Evolutionary conservation across 2,888 invertebrate species (phyloP).

Genomic region (Parnassius glacialis): DNA sequence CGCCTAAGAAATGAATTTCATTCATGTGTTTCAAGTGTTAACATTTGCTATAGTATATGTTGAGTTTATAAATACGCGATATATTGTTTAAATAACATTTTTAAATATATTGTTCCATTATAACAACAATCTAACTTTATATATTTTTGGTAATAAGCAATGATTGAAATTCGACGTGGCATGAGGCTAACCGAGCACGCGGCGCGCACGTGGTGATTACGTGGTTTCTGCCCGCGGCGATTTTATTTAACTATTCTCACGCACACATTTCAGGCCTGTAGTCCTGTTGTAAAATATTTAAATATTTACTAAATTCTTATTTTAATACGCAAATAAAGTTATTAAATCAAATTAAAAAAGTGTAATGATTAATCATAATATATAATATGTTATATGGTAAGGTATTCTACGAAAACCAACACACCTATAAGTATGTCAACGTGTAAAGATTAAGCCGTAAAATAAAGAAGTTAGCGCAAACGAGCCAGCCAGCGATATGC

Average conservation of each 20-base stretch:
- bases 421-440: not conserved
- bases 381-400: too few species aligned
- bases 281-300: too few species aligned
- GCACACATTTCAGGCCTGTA: too few species aligned
- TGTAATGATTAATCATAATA: too few species aligned
- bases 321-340: too few species aligned
- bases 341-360: too few species aligned
- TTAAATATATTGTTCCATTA: too few species aligned
- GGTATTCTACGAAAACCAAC: too few species aligned
- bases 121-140: too few species aligned
- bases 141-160: not conserved
- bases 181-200: slow-evolving; percentile 31
- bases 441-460: slow-evolving; percentile 5
- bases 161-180: not conserved
- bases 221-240: slow-evolving; percentile 23
- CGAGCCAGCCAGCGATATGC: slow-evolving; percentile 3
- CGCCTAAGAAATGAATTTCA: slow-evolving; percentile 15
- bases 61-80: slow-evolving; percentile 51
- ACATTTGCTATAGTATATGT: slow-evolving; percentile 34
- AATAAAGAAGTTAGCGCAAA: slow-evolving; percentile 4
- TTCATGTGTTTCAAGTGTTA: slow-evolving; percentile 34
- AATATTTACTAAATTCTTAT: too few species aligned
- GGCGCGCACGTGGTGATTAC: slow-evolving; percentile 35
- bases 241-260: slow-evolving; percentile 12
- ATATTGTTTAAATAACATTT: too few species aligned